These are phyloP conservation scores for Ctenopoma multispine DNA, from an alignment of 2,797 vertebrate species.

Conservation along the genomic window DNA sequence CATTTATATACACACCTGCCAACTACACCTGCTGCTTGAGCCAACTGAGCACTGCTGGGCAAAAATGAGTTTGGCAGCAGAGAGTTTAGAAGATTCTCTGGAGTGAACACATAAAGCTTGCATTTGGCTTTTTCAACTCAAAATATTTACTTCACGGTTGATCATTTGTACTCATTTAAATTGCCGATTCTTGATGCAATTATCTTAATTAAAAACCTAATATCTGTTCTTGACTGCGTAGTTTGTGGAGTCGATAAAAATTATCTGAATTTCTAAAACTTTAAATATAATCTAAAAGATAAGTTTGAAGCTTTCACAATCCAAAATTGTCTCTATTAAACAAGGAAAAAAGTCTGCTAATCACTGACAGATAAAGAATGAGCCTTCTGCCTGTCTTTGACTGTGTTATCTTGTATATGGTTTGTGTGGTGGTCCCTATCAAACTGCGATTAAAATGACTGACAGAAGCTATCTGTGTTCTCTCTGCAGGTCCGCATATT, in stretches of 20 bases:
- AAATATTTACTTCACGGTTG: slow-evolving; percentile 34
- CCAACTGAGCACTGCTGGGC: slow-evolving; percentile 48
- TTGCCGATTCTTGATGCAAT: slow-evolving; percentile 18
- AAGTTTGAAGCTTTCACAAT: slow-evolving; percentile 15
- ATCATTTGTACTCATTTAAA: slow-evolving; percentile 16
- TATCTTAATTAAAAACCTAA: neutral
- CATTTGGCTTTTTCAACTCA: slow-evolving; percentile 33
- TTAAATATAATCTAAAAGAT: slow-evolving; percentile 35
- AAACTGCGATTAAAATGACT: slow-evolving; percentile 76
- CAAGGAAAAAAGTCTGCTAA: slow-evolving; percentile 40
- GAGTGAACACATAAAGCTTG: slow-evolving; percentile 16
- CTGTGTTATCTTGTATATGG: slow-evolving; percentile 59
- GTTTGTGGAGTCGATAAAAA: slow-evolving; percentile 26
- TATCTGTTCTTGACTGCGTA: slow-evolving; percentile 16
- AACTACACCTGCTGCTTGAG: slow-evolving; percentile 62
- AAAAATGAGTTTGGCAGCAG: slow-evolving; percentile 59
- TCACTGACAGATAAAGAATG: slow-evolving; percentile 55
- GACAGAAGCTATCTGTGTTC: slow-evolving; percentile 69
- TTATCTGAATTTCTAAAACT: slow-evolving; percentile 24
- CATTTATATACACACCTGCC: slow-evolving; percentile 54
- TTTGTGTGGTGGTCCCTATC: slow-evolving; percentile 46
- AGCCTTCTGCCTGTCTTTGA: slow-evolving; percentile 28
- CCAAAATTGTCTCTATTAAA: slow-evolving; percentile 43
- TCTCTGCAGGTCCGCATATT: slow-evolving; percentile 94
- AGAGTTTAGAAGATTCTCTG: slow-evolving; percentile 37